phyloP scores from a whole-genome alignment of 2,797 vertebrate species.

The Mionectes olivaceus region DNA sequence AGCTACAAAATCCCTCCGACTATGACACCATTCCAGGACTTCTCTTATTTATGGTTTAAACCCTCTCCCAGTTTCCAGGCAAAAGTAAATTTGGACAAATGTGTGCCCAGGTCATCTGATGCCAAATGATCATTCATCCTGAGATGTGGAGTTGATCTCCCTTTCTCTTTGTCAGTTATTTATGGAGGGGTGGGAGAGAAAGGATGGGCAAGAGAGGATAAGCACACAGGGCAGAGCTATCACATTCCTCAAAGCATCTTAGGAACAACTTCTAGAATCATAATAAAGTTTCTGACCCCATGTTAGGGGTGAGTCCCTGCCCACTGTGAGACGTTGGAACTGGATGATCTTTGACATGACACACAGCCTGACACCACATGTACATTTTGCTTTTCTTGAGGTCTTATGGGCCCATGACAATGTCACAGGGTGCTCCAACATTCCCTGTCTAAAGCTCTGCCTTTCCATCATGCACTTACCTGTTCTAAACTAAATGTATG shows the following conservation, averaged over 20 bases:
- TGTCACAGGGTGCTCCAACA: not conserved
- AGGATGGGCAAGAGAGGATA: not conserved
- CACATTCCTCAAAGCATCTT: not conserved
- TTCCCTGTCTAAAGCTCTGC: not conserved
- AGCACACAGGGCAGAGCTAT: not conserved
- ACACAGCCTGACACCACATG: rapidly evolving
- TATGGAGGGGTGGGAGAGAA: not conserved
- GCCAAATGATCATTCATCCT: not conserved
- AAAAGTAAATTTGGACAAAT: not conserved
- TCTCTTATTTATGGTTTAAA: not conserved
- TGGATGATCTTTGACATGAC: rapidly evolving
- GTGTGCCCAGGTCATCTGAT: not conserved
- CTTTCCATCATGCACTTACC: not conserved
- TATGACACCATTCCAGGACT: not conserved
- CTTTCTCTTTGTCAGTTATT: not conserved
- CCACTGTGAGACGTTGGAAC: rapidly evolving
- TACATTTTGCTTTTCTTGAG: not conserved
- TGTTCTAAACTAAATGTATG: not conserved
- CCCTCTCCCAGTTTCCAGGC: not conserved
- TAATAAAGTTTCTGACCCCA: not conserved
- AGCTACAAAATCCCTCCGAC: not conserved
- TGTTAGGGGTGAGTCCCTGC: not conserved
- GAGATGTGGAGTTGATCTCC: not conserved
- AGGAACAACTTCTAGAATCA: not conserved
- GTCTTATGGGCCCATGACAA: rapidly evolving